Conservation (phyloP, 2,797 vertebrate genomes). For the Lacerta bilineata region DNA sequence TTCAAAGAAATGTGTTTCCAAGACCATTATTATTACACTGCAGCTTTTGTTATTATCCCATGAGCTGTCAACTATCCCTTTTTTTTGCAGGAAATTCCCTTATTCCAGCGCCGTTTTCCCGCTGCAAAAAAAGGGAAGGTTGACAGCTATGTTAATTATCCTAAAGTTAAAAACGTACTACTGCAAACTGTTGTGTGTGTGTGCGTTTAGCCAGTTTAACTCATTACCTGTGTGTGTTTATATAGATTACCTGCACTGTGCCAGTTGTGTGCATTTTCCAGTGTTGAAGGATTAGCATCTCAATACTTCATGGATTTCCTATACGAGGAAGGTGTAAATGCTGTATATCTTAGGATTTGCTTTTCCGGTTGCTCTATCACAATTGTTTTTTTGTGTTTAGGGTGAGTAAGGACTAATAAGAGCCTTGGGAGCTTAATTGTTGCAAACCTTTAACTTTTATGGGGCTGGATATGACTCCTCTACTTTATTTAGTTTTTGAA, state of each 20-base stretch:
- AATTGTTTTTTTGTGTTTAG: constrained; percentile 24
- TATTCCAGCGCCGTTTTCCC: too few species aligned
- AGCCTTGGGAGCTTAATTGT: not conserved
- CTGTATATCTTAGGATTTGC: not conserved
- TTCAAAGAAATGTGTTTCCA: constrained; percentile 26
- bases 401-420: not conserved
- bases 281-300: constrained; percentile 7
- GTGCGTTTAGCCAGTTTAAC: constrained; percentile 20
- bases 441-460: not conserved
- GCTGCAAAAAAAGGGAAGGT: too few species aligned
- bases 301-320: not conserved
- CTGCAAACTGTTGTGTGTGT: constrained; percentile 6
- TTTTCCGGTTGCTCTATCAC: not conserved
- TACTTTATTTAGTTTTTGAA: too few species aligned
- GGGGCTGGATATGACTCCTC: too few species aligned
- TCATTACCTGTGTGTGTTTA: constrained; percentile 21
- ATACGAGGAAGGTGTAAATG: constrained; percentile 8
- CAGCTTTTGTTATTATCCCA: constrained; percentile 45
- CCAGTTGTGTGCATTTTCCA: constrained; percentile 25
- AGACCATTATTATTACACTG: constrained; percentile 45
- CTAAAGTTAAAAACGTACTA: constrained; percentile 38
- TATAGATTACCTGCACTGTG: constrained; percentile 1
- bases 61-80: too few species aligned
- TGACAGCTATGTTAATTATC: not conserved
- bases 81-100: too few species aligned